Percentiles rank a stretch among this genome's conserved stretches.
These are phyloP conservation scores for Apogon hyalosoma DNA, from an alignment of 2,797 vertebrate genomes.

Conservation along the genomic window DNA sequence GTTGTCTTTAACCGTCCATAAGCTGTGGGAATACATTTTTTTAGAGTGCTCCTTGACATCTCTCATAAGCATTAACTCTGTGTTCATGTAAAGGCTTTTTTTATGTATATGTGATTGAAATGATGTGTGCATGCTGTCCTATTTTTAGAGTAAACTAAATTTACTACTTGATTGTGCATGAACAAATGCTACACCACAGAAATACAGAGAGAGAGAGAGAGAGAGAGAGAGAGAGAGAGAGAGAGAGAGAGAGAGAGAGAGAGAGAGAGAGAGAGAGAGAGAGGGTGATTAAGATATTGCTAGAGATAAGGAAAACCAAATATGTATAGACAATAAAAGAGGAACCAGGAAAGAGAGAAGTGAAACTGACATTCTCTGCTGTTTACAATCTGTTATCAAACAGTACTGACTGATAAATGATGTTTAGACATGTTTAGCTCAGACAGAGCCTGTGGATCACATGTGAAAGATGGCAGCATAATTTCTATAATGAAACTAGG, in stretches of 20 bases:
- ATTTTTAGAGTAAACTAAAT: background rate
- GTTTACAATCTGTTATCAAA: conserved; percentile 33
- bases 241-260: background rate
- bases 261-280: background rate
- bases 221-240: too few species aligned
- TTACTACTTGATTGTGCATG: background rate
- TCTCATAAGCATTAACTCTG: conserved; percentile 9
- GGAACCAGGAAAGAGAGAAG: conserved; percentile 30
- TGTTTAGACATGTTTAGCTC: conserved; percentile 2
- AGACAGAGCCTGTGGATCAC: conserved; percentile 6
- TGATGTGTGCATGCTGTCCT: conserved; percentile 15
- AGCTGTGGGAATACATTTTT: background rate
- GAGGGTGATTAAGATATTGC: conserved; percentile 11
- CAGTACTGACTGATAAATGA: conserved; percentile 14
- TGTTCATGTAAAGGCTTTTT: background rate
- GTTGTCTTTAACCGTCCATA: background rate
- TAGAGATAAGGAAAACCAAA: conserved; percentile 12
- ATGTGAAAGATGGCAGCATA: background rate
- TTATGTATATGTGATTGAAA: conserved; percentile 5
- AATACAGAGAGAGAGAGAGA: background rate
- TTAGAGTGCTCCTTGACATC: conserved; percentile 16
- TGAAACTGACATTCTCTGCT: conserved; percentile 3
- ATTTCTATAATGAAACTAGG: conserved; percentile 11
- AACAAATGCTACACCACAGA: background rate
- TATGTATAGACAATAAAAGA: conserved; percentile 21